Evolutionary conservation across 2,113 vertebrate genomes (phyloP).

Genomic region (Fukomys damarensis): DNA sequence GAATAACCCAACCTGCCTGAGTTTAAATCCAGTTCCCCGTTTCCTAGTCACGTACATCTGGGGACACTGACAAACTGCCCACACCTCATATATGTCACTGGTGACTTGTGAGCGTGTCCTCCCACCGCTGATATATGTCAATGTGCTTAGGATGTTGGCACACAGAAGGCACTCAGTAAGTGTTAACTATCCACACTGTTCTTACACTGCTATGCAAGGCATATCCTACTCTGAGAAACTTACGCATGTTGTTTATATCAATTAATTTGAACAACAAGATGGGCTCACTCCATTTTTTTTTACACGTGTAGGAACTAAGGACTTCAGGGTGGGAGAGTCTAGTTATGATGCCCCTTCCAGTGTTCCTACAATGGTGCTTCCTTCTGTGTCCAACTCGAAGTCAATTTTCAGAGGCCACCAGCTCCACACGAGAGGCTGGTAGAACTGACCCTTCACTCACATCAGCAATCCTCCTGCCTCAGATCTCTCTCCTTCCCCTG

Average conservation of each 20-base stretch:
- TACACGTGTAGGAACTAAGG: neutral
- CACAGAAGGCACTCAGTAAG: neutral
- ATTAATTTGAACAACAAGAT: neutral
- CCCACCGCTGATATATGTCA: neutral
- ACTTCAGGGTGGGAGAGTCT: neutral
- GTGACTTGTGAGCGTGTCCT: neutral
- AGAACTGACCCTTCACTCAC: neutral
- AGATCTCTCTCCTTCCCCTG: neutral
- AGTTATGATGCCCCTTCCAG: neutral
- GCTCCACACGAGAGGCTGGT: neutral
- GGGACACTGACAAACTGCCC: neutral
- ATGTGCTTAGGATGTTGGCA: neutral
- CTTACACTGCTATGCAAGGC: neutral
- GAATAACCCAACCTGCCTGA: neutral
- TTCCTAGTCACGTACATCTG: neutral
- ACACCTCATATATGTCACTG: fast-evolving
- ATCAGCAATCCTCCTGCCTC: neutral
- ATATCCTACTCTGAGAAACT: neutral
- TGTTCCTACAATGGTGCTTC: neutral
- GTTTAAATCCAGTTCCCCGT: neutral
- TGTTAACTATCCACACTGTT: neutral
- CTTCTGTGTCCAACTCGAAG: neutral
- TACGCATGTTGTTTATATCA: neutral
- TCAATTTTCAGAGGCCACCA: neutral
- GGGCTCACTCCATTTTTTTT: neutral